Percentiles rank a stretch among this genome's conserved stretches.
phyloP scores from a whole-genome alignment of 2,888 invertebrate genomes.

The Dermolepida albohirtum region DNA sequence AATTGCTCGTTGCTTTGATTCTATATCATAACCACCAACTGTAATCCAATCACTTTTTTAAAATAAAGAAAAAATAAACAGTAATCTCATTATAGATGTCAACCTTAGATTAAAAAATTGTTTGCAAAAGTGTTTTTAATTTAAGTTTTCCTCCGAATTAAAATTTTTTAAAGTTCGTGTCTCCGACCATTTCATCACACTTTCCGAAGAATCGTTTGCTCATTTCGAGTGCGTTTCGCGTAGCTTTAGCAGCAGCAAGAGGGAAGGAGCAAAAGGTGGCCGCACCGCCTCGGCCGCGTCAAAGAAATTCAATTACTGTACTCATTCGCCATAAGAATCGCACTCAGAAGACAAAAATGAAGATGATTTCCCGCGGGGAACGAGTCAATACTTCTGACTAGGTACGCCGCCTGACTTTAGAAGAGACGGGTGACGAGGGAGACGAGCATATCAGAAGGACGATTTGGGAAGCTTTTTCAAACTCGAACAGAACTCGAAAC shows the following conservation, averaged over 20 bases:
- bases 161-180: not conserved
- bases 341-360: constrained; percentile 54
- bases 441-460: constrained; percentile 1
- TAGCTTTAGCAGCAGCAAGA: constrained; percentile 1
- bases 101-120: too few species aligned
- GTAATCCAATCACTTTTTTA: too few species aligned
- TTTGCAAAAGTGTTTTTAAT: too few species aligned
- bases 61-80: too few species aligned
- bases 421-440: not conserved
- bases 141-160: too few species aligned
- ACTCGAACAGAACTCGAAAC: constrained; percentile 22
- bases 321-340: constrained; percentile 52
- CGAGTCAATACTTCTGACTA: constrained; percentile 40
- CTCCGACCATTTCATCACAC: constrained; percentile 18
- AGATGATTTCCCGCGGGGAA: constrained; percentile 54
- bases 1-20: too few species aligned
- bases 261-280: constrained; percentile 3
- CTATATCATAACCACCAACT: too few species aligned
- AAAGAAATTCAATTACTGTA: constrained; percentile 49
- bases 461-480: constrained; percentile 9
- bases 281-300: constrained; percentile 36
- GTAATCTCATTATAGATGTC: too few species aligned
- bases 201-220: constrained; percentile 17
- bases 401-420: constrained; percentile 27
- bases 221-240: constrained; percentile 25